These are phyloP conservation scores for Operophtera brumata DNA, from an alignment of 2,888 invertebrate species.

Conservation along the genomic window DNA sequence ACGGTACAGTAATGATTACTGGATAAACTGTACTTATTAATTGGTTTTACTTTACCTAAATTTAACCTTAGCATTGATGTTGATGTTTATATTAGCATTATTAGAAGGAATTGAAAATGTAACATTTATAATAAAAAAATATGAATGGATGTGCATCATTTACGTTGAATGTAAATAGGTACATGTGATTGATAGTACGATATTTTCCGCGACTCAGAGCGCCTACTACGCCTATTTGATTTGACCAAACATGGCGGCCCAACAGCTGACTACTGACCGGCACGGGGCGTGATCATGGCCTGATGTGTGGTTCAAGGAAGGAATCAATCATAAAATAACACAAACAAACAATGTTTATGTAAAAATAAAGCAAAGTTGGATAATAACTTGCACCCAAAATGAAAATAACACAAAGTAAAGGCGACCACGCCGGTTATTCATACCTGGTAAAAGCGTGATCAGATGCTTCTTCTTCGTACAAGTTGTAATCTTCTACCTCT, in stretches of 20 bases:
- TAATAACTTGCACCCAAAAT: constrained; percentile 1
- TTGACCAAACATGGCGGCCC: constrained; percentile 79
- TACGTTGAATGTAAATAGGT: constrained; percentile 49
- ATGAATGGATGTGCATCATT: constrained; percentile 50
- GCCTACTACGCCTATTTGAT: constrained; percentile 78
- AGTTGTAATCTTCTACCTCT: constrained; percentile 79
- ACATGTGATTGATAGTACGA: constrained; percentile 56
- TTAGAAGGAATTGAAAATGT: no score
- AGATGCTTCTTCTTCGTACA: constrained; percentile 78
- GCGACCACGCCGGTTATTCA: constrained; percentile 75
- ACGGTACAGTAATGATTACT: no score
- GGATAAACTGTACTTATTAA: no score
- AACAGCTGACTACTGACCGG: constrained; percentile 80
- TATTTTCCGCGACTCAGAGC: constrained; percentile 49
- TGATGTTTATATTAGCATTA: no score
- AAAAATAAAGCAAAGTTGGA: constrained; percentile 1
- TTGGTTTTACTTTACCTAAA: no score
- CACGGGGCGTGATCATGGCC: constrained; percentile 70
- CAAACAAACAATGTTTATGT: constrained; percentile 35
- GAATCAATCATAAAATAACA: constrained; percentile 18
- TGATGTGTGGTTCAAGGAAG: constrained; percentile 51
- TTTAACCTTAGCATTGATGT: no score
- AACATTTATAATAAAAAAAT: constrained; percentile 13
- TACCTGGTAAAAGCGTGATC: constrained; percentile 79
- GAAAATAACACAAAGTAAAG: constrained; percentile 22